phyloP scores from a whole-genome alignment of 1,140 invertebrate genomes.

The Magallana gigas region DNA sequence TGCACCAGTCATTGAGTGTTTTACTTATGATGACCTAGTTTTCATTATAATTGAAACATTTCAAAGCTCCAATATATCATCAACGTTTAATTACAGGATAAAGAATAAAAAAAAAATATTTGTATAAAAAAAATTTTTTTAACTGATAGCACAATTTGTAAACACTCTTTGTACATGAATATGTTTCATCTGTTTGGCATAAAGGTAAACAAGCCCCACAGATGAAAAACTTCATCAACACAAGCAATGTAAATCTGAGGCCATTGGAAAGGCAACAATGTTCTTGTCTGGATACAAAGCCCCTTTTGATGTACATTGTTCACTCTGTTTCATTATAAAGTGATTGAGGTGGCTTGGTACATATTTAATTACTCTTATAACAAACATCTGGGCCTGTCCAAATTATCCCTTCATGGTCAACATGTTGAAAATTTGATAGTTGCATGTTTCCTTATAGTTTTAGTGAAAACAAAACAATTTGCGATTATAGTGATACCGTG shows the following conservation, averaged over 20 bases:
- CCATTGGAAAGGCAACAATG: constrained; percentile 1
- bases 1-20: too few species aligned
- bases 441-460: not conserved
- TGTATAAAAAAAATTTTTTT: too few species aligned
- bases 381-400: not conserved
- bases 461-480: not conserved
- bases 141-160: not conserved
- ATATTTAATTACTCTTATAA: not conserved
- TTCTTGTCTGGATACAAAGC: not conserved
- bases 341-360: not conserved
- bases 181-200: constrained; percentile 9
- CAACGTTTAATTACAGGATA: too few species aligned
- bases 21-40: too few species aligned
- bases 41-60: too few species aligned
- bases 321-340: not conserved
- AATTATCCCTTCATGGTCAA: not conserved
- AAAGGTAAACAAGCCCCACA: constrained; percentile 4
- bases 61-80: too few species aligned
- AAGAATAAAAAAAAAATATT: too few species aligned
- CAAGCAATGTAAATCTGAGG: not conserved
- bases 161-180: not conserved
- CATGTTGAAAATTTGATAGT: constrained; percentile 27
- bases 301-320: not conserved
- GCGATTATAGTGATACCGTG: not conserved
- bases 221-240: not conserved